Evolutionary conservation across 2,113 vertebrate species (phyloP).

Genomic region (Herpailurus yagouaroundi): DNA sequence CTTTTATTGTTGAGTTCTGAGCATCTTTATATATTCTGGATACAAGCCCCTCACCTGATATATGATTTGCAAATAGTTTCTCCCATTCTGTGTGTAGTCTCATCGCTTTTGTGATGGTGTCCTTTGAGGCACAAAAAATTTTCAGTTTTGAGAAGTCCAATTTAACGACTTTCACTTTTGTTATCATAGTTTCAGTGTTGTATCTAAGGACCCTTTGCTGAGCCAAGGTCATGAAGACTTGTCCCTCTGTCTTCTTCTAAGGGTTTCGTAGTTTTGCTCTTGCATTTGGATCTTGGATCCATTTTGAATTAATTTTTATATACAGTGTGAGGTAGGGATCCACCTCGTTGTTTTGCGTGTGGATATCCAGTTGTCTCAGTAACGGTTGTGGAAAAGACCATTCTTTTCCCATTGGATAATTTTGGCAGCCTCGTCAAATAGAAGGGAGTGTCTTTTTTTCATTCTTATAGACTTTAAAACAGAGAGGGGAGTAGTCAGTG

Average conservation of each 20-base stretch:
- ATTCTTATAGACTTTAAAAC: slow-evolving; percentile 80
- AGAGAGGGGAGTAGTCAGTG: neutral
- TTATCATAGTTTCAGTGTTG: neutral
- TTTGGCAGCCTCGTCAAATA: neutral
- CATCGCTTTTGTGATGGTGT: neutral
- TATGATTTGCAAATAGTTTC: neutral
- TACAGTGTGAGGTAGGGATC: neutral
- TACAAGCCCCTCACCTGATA: neutral
- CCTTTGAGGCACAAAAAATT: neutral
- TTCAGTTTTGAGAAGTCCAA: neutral
- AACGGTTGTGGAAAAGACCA: fast-evolving
- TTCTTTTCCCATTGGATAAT: neutral
- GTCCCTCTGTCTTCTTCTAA: neutral
- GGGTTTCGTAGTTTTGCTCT: neutral
- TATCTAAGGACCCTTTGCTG: neutral
- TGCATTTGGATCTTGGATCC: neutral
- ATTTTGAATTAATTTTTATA: neutral
- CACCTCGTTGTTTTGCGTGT: neutral
- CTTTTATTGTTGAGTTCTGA: neutral
- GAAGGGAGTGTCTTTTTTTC: neutral
- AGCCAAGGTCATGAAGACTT: neutral
- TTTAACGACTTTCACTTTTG: neutral
- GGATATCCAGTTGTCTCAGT: neutral
- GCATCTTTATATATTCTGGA: neutral
- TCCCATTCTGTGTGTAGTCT: neutral